Conservation (phyloP, 2,888 invertebrate species). For the Scrobipalpa atriplicella region DNA sequence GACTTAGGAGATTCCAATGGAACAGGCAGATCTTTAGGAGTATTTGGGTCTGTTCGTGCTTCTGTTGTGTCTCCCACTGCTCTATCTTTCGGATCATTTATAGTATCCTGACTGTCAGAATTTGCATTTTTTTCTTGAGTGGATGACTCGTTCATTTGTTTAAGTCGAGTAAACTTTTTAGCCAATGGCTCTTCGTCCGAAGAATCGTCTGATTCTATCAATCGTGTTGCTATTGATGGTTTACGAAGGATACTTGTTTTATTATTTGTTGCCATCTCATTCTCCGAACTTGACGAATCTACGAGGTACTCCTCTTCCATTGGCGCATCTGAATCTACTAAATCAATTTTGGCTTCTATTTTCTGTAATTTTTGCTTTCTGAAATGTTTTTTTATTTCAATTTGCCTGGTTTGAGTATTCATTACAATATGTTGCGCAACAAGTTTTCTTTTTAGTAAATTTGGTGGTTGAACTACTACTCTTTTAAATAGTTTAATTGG, state of each 20-base stretch:
- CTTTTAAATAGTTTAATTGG: conserved; percentile 48
- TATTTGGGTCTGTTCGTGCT: too few relatives aligned
- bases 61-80: not conserved
- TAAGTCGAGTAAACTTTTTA: conserved; percentile 53
- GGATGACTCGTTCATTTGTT: conserved; percentile 19
- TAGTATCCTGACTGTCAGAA: not conserved
- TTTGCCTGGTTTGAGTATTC: not conserved
- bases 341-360: conserved; percentile 43
- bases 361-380: conserved; percentile 32
- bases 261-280: conserved; percentile 4
- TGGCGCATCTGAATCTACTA: conserved; percentile 47
- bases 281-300: conserved; percentile 35
- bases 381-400: not conserved
- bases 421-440: not conserved
- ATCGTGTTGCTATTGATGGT: conserved; percentile 1
- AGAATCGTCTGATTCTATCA: conserved; percentile 43
- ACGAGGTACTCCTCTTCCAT: conserved; percentile 46
- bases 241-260: conserved; percentile 2
- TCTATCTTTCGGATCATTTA: not conserved
- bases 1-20: not conserved
- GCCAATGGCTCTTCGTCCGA: conserved; percentile 72
- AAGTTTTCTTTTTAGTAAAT: not conserved
- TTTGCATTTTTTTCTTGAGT: not conserved
- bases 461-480: not conserved
- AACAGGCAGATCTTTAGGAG: too few relatives aligned